phyloP scores from a whole-genome alignment of 2,888 invertebrate genomes.

The Neuroscelio doddi region DNA sequence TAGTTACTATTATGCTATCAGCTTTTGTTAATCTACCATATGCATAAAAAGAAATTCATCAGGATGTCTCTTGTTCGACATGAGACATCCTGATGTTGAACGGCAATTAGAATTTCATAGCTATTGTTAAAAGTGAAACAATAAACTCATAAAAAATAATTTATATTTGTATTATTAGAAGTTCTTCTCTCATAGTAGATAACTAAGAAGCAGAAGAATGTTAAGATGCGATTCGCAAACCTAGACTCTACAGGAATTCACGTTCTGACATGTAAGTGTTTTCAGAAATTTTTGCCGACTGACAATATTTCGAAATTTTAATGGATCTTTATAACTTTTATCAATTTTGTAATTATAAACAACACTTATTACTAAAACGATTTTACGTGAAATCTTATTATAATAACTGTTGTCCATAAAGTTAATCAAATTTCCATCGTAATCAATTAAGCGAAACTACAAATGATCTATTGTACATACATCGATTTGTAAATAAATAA shows the following conservation, averaged over 20 bases:
- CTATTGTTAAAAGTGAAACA: not conserved
- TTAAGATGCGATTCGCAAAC: no score
- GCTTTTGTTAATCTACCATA: slow-evolving; percentile 10
- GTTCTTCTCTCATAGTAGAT: not conserved
- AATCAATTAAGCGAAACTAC: not conserved
- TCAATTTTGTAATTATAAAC: not conserved
- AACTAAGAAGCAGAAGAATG: not conserved
- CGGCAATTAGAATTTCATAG: not conserved
- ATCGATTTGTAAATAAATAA: slow-evolving; percentile 42
- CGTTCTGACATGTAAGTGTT: not conserved
- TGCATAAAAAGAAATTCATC: slow-evolving; percentile 3
- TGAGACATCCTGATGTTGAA: not conserved
- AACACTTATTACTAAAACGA: not conserved
- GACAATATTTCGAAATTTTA: not conserved
- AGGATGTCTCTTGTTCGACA: not conserved
- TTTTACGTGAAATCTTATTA: not conserved
- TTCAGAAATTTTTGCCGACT: not conserved
- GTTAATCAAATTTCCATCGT: not conserved
- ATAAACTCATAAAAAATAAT: not conserved
- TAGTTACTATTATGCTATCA: slow-evolving; percentile 1
- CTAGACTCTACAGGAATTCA: no score
- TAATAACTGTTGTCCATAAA: no score
- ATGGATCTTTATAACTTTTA: not conserved
- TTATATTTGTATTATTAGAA: not conserved
- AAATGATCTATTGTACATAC: not conserved